phyloP scores from a whole-genome alignment of 2,888 invertebrate species.

The Caenorhabditis sp. region DNA sequence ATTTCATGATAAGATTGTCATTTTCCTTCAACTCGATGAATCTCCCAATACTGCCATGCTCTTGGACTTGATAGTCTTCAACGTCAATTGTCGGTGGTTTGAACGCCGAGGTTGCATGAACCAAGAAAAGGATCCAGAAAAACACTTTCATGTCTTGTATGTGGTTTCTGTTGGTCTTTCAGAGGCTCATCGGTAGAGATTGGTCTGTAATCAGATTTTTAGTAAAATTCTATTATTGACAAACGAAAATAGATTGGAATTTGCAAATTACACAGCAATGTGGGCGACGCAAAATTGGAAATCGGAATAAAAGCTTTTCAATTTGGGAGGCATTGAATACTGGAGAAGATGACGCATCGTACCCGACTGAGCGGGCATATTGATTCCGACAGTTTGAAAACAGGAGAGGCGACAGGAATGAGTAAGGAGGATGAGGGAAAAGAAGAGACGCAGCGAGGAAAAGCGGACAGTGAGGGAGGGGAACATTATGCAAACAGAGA shows the following conservation, averaged over 20 bases:
- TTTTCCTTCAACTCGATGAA: conserved; percentile 60
- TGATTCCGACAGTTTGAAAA: conserved; percentile 53
- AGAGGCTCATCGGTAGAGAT: conserved; percentile 18
- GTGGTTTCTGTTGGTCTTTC: neutral
- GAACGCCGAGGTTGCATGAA: conserved; percentile 2
- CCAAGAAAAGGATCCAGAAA: conserved; percentile 8
- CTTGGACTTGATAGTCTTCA: conserved; percentile 16
- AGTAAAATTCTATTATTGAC: neutral
- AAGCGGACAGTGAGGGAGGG: conserved; percentile 8
- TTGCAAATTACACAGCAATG: too few relatives aligned
- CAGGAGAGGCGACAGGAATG: conserved; percentile 27
- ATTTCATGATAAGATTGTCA: conserved; percentile 43
- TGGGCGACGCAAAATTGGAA: neutral
- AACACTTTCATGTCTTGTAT: conserved; percentile 19
- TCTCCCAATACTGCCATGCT: conserved; percentile 41
- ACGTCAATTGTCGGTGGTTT: conserved; percentile 38
- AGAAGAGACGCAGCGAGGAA: conserved; percentile 20
- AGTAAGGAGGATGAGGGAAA: conserved; percentile 18
- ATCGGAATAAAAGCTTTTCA: conserved; percentile 26
- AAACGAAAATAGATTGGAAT: too few relatives aligned
- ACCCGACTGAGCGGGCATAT: conserved; percentile 29
- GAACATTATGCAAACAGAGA: conserved; percentile 57
- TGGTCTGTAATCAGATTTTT: conserved; percentile 34
- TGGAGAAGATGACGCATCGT: conserved; percentile 41
- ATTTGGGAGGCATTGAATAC: conserved; percentile 15